Percentiles rank a stretch among this genome's conserved stretches.
These are phyloP conservation scores for Drosophila biarmipes DNA, from an alignment of 1,140 invertebrate species.

Conservation along the genomic window DNA sequence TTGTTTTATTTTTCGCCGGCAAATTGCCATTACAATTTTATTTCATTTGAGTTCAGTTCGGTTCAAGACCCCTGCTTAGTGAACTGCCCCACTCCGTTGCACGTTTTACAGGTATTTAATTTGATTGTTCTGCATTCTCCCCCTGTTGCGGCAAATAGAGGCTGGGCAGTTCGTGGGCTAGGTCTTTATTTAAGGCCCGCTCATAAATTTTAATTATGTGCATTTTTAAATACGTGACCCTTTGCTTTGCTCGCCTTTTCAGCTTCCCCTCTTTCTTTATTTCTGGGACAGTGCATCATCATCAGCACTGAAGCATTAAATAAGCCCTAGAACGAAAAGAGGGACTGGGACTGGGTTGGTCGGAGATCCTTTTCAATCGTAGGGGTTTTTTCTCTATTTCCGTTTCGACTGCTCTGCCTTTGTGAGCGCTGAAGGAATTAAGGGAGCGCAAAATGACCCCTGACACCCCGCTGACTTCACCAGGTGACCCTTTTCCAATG, in stretches of 20 bases:
- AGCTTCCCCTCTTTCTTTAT: not conserved
- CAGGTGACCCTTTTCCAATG: not conserved
- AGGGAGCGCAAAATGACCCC: constrained; percentile 16
- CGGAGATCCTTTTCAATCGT: not conserved
- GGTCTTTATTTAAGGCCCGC: constrained; percentile 48
- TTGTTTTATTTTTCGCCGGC: constrained; percentile 11
- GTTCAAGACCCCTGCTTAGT: constrained; percentile 12
- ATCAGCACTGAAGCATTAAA: constrained; percentile 43
- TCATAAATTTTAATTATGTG: constrained; percentile 62
- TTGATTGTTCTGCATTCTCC: constrained; percentile 35
- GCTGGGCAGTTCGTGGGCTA: constrained; percentile 1
- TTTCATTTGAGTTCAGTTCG: constrained; percentile 35
- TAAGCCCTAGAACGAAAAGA: constrained; percentile 25
- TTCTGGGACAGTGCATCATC: constrained; percentile 23
- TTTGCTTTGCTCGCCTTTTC: constrained; percentile 7
- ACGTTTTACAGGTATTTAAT: constrained; percentile 49
- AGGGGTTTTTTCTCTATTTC: constrained; percentile 36
- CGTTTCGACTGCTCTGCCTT: constrained; percentile 16
- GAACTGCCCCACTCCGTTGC: not conserved
- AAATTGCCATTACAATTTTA: constrained; percentile 50
- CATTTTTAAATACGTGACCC: constrained; percentile 56
- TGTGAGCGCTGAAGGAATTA: constrained; percentile 32
- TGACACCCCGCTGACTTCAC: constrained; percentile 2
- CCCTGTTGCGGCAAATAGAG: constrained; percentile 8
- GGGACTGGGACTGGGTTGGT: not conserved